A percentile compares a stretch with the other conserved stretches of the same genome.
These are phyloP conservation scores for Onychorhynchus coronatus DNA, from an alignment of 2,113 vertebrate genomes.

Conservation along the genomic window DNA sequence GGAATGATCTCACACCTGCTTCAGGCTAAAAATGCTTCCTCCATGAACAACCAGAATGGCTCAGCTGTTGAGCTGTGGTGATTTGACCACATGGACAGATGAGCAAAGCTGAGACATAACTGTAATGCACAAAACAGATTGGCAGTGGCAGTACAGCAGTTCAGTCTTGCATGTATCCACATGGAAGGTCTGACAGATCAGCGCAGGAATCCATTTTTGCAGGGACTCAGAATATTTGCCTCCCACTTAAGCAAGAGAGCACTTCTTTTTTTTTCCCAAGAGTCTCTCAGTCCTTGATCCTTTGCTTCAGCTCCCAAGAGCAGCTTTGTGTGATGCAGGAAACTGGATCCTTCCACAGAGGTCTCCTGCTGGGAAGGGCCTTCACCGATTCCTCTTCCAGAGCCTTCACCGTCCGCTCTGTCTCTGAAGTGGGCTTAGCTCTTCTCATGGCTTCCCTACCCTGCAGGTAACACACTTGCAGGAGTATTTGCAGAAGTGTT, in stretches of 20 bases:
- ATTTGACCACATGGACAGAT: not conserved
- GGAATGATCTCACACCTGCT: slow-evolving; percentile 55
- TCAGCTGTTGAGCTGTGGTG: slow-evolving; percentile 3
- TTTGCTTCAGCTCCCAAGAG: not conserved
- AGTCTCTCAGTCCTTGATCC: not conserved
- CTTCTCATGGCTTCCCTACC: not conserved
- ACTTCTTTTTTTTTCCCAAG: not conserved
- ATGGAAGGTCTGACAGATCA: not conserved
- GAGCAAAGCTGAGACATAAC: not conserved
- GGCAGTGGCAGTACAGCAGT: not conserved
- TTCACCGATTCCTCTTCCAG: not conserved
- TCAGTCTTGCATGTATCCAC: not conserved
- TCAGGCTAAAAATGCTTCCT: slow-evolving; percentile 30
- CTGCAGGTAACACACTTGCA: not conserved
- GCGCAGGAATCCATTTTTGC: not conserved
- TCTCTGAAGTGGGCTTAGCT: not conserved
- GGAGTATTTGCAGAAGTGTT: not conserved
- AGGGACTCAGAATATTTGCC: not conserved
- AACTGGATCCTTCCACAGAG: not conserved
- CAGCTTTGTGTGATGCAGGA: not conserved
- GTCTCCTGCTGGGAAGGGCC: not conserved
- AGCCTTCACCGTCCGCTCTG: too few species aligned
- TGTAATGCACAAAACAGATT: not conserved
- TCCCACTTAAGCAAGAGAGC: not conserved
- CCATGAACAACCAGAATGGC: not conserved